Conservation (phyloP, 2,888 invertebrate genomes). For the Sabatieria punctata region DNA sequence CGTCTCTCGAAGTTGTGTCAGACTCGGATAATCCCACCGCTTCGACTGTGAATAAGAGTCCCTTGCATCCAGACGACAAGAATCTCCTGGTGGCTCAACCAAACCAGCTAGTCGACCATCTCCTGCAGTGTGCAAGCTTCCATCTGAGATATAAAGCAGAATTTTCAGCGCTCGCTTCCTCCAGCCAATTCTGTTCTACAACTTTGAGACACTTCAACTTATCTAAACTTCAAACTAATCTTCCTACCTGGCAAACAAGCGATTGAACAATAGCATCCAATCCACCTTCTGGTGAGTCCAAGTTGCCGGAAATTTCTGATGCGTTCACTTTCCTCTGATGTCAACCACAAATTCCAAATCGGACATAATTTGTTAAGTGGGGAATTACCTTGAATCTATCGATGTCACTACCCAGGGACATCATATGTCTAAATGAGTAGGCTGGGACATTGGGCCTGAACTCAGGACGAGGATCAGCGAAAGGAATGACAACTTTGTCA, state of each 20-base stretch:
- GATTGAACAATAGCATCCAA: constrained; percentile 99
- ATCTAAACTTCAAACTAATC: too few species aligned
- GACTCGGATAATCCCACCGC: constrained; percentile 77
- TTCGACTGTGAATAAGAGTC: constrained; percentile 46
- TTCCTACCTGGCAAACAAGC: constrained; percentile 52
- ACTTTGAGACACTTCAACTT: too few species aligned
- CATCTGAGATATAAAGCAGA: constrained; percentile 92
- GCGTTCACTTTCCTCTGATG: constrained; percentile 45
- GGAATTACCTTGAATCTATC: constrained; percentile 62
- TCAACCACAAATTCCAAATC: too few species aligned
- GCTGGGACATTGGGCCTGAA: constrained; percentile 87
- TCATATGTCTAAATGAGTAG: constrained; percentile 85
- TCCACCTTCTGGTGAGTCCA: constrained; percentile 96
- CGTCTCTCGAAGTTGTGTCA: constrained; percentile 67
- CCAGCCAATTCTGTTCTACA: constrained; percentile 68
- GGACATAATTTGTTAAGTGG: too few species aligned
- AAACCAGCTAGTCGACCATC: constrained; percentile 91
- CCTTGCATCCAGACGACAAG: constrained; percentile 60
- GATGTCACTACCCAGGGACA: constrained; percentile 69
- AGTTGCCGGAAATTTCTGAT: constrained; percentile 80
- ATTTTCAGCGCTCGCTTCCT: constrained; percentile 73
- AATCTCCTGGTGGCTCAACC: constrained; percentile 77
- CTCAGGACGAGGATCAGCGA: constrained; percentile 73
- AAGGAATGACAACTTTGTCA: constrained; percentile 94
- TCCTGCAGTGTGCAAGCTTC: constrained; percentile 97